Evolutionary conservation across 2,797 vertebrate genomes (phyloP), one percentile per base, ranked within the genome.

Genomic region (Thaleichthys pacificus): DNA sequence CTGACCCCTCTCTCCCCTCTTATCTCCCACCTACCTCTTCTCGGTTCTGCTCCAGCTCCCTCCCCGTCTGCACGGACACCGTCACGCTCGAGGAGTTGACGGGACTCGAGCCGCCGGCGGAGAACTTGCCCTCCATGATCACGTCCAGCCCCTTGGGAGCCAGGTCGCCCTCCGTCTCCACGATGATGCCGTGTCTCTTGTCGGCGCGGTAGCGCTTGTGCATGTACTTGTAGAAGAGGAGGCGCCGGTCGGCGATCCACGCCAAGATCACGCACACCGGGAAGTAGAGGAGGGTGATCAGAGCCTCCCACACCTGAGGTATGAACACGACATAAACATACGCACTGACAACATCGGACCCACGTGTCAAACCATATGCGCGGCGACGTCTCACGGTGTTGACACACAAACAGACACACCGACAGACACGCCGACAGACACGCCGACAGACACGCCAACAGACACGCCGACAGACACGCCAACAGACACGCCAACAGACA

Each of bases 141-240:
- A 89, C 54, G n/a, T 97, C 96, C 1, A 91, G 92, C 68, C 89
- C 95, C 86, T 96, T 93, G 47, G 95, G 94, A 0, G 79, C 77
- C 0, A 91, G 87, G 71, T 97, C 96, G 0, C 95, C 96, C 73
- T 99, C 97, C 7, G 97, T 93, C 76, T 96, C 96, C 32, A 97
- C 95, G 68, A 98, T 96, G 67, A 99, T 96, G 72, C 96, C 96
- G 5, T 96, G 95, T n/a, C 95, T 92, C 21, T 96, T 96, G 88
- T 98, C 94, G 0, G 96, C 94, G 1, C 97, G 95, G 88, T 98
- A 98, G 0, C 95, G 90, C 79, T 96, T 97, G 91, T 96, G 94
- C 79, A 98, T 95, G 69, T 96, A 97, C 71, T 98, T 98, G 89
- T 98, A 99, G 90, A 98, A 96, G 64, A 99, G 93, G 1, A 98